phyloP scores from a whole-genome alignment of 2,888 invertebrate genomes.

The Plemyria rubiginata region DNA sequence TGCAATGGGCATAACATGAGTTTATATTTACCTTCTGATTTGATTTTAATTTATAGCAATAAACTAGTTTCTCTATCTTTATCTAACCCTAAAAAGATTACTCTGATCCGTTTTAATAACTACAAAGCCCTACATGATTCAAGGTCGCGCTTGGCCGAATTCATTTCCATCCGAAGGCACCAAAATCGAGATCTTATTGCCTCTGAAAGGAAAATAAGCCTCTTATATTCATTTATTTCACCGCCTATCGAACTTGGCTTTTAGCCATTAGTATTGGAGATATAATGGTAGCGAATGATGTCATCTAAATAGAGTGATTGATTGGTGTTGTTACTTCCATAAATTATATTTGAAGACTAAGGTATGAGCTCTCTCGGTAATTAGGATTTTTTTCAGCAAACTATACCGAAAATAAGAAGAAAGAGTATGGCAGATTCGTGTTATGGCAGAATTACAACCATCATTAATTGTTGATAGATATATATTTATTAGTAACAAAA shows the following conservation, averaged over 20 bases:
- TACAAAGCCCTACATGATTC: background rate
- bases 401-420: background rate
- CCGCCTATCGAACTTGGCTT: conserved; percentile 37
- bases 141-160: conserved; percentile 1
- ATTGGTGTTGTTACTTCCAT: conserved; percentile 14
- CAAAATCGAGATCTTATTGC: conserved; percentile 33
- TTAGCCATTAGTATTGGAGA: conserved; percentile 33
- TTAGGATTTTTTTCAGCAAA: too few species aligned
- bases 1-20: too few species aligned
- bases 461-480: too few species aligned
- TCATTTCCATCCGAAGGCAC: conserved; percentile 14
- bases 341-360: conserved; percentile 4
- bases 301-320: conserved; percentile 30
- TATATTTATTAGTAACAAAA: too few species aligned
- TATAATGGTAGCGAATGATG: conserved; percentile 36
- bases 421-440: too few species aligned
- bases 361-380: background rate
- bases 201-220: conserved; percentile 41
- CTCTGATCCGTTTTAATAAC: background rate
- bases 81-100: background rate
- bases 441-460: too few species aligned
- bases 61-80: too few species aligned
- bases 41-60: too few species aligned
- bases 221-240: conserved; percentile 38
- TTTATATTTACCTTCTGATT: too few species aligned